Conservation (phyloP, 2,113 vertebrate genomes). For the Nothocercus julius region DNA sequence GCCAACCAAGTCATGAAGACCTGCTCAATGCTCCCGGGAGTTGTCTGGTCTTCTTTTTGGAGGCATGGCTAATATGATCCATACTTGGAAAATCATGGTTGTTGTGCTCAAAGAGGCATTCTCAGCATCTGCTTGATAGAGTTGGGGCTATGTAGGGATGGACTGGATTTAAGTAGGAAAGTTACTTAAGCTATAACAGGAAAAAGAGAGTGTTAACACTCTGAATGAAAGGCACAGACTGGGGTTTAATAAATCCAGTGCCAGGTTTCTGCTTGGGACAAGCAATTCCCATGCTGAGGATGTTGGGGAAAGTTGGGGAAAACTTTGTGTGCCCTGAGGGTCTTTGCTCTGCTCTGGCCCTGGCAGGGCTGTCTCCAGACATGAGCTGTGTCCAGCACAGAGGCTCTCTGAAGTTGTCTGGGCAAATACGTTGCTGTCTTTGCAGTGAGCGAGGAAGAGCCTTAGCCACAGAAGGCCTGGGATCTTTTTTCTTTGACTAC, state of each 20-base stretch:
- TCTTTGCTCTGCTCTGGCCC: background rate
- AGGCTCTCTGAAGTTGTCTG: background rate
- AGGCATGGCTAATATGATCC: background rate
- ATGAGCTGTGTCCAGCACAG: rapidly evolving
- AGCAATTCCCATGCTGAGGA: background rate
- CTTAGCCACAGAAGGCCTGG: background rate
- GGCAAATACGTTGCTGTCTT: background rate
- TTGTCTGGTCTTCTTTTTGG: background rate
- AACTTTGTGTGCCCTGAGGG: rapidly evolving
- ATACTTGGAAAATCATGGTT: background rate
- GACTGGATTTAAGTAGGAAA: constrained; percentile 14
- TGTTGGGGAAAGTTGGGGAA: background rate
- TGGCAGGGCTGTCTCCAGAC: background rate
- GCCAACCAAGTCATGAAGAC: background rate
- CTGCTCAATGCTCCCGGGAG: background rate
- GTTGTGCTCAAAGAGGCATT: background rate
- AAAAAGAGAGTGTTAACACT: constrained; percentile 41
- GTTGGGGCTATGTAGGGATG: background rate
- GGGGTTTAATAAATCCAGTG: background rate
- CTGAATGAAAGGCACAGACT: background rate
- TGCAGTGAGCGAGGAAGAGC: background rate
- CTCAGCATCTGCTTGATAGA: background rate
- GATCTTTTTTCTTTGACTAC: background rate
- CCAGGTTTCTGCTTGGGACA: background rate
- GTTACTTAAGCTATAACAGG: background rate